Conservation (phyloP, 2,888 invertebrate genomes). For the Chalcis sispes region DNA sequence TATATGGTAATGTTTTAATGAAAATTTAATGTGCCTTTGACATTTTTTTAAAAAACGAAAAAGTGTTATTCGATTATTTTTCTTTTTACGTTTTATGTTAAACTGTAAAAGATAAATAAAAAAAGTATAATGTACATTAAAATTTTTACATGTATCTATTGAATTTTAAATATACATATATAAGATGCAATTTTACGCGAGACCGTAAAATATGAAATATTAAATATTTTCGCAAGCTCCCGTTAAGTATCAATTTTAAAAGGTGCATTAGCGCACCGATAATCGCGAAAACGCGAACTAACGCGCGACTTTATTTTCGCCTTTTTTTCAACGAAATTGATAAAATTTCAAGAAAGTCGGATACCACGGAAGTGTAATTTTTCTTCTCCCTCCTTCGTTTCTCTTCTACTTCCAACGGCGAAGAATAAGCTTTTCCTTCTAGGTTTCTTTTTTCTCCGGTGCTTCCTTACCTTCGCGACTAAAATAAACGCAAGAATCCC, state of each 20-base stretch:
- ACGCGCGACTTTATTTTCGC: slow-evolving; percentile 20
- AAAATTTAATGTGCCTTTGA: too few relatives aligned
- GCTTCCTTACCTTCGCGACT: neutral
- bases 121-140: too few relatives aligned
- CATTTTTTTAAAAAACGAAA: too few relatives aligned
- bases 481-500: neutral
- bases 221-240: neutral
- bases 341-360: too few relatives aligned
- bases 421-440: too few relatives aligned
- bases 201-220: slow-evolving; percentile 14
- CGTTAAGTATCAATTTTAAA: neutral
- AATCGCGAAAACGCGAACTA: slow-evolving; percentile 21
- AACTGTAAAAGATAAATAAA: too few relatives aligned
- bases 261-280: neutral
- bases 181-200: neutral
- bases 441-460: too few relatives aligned
- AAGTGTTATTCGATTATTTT: too few relatives aligned
- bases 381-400: neutral
- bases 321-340: too few relatives aligned
- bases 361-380: too few relatives aligned
- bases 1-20: neutral
- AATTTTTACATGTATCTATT: neutral
- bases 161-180: neutral
- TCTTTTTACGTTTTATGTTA: too few relatives aligned
- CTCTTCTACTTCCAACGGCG: too few relatives aligned